These are phyloP conservation scores for Tursiops truncatus DNA, from an alignment of 2,113 vertebrate genomes.

Conservation along the genomic window DNA sequence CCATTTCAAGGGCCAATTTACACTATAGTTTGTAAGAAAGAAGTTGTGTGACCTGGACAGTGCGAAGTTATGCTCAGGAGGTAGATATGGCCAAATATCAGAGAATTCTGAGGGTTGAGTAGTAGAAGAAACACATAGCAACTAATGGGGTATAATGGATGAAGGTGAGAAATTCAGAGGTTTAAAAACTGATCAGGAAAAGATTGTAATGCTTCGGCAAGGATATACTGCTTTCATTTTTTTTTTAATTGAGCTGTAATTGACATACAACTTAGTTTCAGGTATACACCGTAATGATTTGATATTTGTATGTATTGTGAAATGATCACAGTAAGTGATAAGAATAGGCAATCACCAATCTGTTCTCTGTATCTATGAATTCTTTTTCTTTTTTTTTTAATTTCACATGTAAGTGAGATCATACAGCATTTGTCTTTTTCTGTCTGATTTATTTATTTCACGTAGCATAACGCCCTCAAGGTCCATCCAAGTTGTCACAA, in stretches of 20 bases:
- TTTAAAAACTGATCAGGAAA: neutral
- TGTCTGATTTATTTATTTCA: neutral
- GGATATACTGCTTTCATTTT: neutral
- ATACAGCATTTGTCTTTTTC: neutral
- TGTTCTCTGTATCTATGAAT: neutral
- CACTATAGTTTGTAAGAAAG: neutral
- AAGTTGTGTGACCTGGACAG: neutral
- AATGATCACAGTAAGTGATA: neutral
- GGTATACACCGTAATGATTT: neutral
- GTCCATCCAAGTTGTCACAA: neutral
- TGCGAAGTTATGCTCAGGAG: neutral
- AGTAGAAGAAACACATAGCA: neutral
- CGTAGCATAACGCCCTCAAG: neutral
- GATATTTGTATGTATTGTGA: neutral
- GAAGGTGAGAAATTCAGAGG: neutral
- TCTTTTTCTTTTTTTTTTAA: neutral
- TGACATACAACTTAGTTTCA: neutral
- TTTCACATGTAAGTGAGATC: neutral
- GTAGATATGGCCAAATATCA: neutral
- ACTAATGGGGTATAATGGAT: neutral
- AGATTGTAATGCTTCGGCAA: neutral
- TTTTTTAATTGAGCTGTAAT: neutral
- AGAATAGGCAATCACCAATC: neutral
- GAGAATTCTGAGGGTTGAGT: neutral
- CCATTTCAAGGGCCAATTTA: neutral